Percentiles rank a stretch among this genome's conserved stretches.
Evolutionary conservation across 2,888 invertebrate genomes (phyloP).

Genomic region (Rosalia funebris): DNA sequence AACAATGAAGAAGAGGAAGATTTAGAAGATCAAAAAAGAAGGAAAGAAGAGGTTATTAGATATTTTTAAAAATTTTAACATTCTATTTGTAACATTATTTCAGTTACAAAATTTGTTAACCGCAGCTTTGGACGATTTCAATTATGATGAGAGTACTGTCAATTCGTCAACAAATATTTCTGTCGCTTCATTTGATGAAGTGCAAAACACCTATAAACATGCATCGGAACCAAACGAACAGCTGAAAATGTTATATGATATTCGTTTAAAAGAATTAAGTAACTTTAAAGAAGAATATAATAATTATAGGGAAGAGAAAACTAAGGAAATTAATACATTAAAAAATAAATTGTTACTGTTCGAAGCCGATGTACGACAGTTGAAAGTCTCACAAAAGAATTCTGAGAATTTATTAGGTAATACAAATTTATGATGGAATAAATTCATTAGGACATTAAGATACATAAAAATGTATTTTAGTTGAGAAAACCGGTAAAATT

Average conservation of each 20-base stretch:
- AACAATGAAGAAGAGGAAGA: conserved; percentile 74
- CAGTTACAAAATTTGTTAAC: conserved; percentile 73
- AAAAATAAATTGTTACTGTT: conserved; percentile 49
- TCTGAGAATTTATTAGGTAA: conserved; percentile 51
- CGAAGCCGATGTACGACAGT: conserved; percentile 53
- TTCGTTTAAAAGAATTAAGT: conserved; percentile 59
- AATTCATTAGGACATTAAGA: not conserved
- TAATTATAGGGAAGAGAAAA: conserved; percentile 42
- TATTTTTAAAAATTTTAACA: not conserved
- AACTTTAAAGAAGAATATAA: conserved; percentile 49
- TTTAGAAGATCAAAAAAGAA: conserved; percentile 73
- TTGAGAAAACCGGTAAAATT: conserved; percentile 48
- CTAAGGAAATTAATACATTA: conserved; percentile 46
- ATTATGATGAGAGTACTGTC: conserved; percentile 68
- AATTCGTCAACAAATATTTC: conserved; percentile 54
- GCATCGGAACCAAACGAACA: conserved; percentile 57
- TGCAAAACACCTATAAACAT: conserved; percentile 48
- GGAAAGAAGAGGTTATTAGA: conserved; percentile 71
- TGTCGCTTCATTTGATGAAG: conserved; percentile 45
- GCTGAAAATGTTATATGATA: conserved; percentile 62
- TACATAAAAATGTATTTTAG: no score
- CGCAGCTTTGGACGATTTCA: conserved; percentile 76
- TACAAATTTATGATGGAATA: not conserved
- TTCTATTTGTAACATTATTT: conserved; percentile 53
- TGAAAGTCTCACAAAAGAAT: conserved; percentile 50